These are phyloP conservation scores for Menidia beryllina DNA, from an alignment of 2,113 vertebrate genomes.

Conservation along the genomic window DNA sequence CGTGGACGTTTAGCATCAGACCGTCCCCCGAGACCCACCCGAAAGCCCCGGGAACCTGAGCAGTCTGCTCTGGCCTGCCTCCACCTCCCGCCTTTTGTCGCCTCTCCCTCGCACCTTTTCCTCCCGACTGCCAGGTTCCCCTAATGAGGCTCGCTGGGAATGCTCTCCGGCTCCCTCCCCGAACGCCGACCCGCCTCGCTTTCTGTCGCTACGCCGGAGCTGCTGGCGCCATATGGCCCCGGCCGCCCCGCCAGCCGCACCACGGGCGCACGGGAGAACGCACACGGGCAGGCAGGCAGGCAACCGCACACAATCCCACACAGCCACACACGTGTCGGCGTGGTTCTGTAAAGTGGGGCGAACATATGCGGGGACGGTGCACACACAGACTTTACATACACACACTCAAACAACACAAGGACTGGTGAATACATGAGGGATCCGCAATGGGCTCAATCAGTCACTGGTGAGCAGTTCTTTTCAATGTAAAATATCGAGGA, in stretches of 20 bases:
- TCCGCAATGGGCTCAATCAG: neutral
- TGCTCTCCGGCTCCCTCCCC: conserved; percentile 50
- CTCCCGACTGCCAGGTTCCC: conserved; percentile 57
- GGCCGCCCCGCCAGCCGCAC: conserved; percentile 12
- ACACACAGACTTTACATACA: neutral
- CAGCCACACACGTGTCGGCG: neutral
- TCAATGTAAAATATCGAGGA: neutral
- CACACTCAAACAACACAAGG: neutral
- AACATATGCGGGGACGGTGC: conserved; percentile 8
- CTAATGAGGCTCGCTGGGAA: conserved; percentile 79
- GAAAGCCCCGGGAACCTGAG: conserved; percentile 46
- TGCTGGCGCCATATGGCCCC: conserved; percentile 65
- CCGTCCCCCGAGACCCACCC: conserved; percentile 39
- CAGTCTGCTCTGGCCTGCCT: conserved; percentile 44
- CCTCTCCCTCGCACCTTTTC: conserved; percentile 46
- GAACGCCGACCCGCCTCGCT: conserved; percentile 54
- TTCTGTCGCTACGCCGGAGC: conserved; percentile 49
- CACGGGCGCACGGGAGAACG: neutral
- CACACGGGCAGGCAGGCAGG: neutral
- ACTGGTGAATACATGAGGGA: conserved; percentile 2
- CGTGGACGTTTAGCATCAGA: conserved; percentile 39
- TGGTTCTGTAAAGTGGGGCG: neutral
- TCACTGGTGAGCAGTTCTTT: neutral
- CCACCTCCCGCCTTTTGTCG: conserved; percentile 56
- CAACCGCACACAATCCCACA: neutral